Percentiles rank a stretch among this genome's conserved stretches.
These are phyloP conservation scores for Eurytoma adleriae DNA, from an alignment of 2,888 invertebrate genomes.

Conservation along the genomic window DNA sequence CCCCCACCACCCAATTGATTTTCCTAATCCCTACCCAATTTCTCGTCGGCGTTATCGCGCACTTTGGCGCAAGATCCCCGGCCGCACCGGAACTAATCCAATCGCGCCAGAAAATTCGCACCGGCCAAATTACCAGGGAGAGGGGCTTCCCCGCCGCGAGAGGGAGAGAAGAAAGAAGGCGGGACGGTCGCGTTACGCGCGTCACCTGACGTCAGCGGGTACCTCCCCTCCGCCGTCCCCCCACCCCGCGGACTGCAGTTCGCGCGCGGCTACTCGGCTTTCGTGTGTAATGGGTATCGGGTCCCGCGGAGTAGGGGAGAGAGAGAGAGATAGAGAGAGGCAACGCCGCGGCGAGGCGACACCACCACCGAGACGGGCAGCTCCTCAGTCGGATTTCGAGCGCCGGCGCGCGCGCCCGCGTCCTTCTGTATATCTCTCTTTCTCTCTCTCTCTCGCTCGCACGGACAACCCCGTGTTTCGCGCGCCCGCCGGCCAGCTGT, in stretches of 20 bases:
- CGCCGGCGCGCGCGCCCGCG: slow-evolving; percentile 57
- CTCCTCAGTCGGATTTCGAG: slow-evolving; percentile 59
- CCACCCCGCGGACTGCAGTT: slow-evolving; percentile 38
- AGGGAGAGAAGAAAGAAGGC: background rate
- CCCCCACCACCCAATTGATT: background rate
- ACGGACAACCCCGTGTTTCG: background rate
- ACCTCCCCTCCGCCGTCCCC: slow-evolving; percentile 24
- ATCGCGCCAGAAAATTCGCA: background rate
- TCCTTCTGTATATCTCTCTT: slow-evolving; percentile 46
- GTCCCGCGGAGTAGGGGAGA: slow-evolving; percentile 1
- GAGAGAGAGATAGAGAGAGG: background rate
- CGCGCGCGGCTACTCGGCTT: slow-evolving; percentile 66
- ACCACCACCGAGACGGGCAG: background rate
- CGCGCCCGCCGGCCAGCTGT: background rate
- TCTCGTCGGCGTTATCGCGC: background rate
- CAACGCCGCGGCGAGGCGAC: background rate
- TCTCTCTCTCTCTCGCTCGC: slow-evolving; percentile 22
- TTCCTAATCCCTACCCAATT: no score
- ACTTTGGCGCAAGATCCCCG: background rate
- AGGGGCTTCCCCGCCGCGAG: background rate
- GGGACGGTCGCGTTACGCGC: background rate
- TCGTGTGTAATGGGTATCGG: slow-evolving; percentile 30
- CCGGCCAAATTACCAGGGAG: background rate
- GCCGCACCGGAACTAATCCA: background rate
- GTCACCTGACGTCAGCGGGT: slow-evolving; percentile 25